Percentiles rank a stretch among this genome's conserved stretches.
These are phyloP conservation scores for Teleopsis dalmanni DNA, from an alignment of 1,140 invertebrate genomes.

Conservation along the genomic window DNA sequence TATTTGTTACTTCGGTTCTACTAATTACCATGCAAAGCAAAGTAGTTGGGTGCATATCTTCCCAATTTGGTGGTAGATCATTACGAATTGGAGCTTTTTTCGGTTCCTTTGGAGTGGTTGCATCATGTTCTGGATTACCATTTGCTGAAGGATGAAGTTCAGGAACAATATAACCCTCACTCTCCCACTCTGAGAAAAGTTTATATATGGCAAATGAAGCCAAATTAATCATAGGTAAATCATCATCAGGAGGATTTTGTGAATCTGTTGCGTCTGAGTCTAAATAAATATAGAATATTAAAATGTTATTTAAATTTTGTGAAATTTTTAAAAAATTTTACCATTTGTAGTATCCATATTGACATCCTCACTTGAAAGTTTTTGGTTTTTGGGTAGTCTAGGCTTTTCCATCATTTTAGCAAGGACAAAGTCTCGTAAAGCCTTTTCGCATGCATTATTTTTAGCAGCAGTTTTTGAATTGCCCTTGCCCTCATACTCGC, in stretches of 20 bases:
- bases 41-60: slow-evolving; percentile 61
- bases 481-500: slow-evolving; percentile 40
- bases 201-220: slow-evolving; percentile 69
- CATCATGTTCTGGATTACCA: slow-evolving; percentile 18
- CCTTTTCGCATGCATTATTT: slow-evolving; percentile 64
- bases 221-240: slow-evolving; percentile 66
- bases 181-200: slow-evolving; percentile 67
- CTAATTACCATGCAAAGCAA: slow-evolving; percentile 50
- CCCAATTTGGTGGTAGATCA: slow-evolving; percentile 52
- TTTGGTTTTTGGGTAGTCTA: slow-evolving; percentile 12
- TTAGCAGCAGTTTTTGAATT: slow-evolving; percentile 50
- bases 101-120: slow-evolving; percentile 25
- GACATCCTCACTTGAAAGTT: slow-evolving; percentile 14
- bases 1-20: background rate
- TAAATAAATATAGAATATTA: background rate
- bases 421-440: slow-evolving; percentile 60
- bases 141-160: slow-evolving; percentile 30
- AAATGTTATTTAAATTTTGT: too few species aligned
- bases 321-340: too few species aligned
- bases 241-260: too few species aligned
- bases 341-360: slow-evolving; percentile 18
- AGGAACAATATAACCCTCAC: slow-evolving; percentile 59
- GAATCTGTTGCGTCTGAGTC: too few species aligned
- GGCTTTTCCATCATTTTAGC: slow-evolving; percentile 54
- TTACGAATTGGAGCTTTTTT: slow-evolving; percentile 46